Conservation (phyloP, 2,797 vertebrate species). For the Chaetodon trifasciatus region DNA sequence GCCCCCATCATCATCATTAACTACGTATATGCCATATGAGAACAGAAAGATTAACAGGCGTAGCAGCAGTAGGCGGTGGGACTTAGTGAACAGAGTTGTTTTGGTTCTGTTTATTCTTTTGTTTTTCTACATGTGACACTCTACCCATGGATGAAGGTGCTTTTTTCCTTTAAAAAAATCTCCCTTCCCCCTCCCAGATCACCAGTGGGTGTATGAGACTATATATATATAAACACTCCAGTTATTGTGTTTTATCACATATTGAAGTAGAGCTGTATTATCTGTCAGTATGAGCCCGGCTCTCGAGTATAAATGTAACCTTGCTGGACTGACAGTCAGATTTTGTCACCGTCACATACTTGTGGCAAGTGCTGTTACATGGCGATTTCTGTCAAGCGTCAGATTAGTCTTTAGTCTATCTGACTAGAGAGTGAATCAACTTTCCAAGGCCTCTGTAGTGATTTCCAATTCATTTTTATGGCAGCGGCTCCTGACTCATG, state of each 20-base stretch:
- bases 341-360: slow-evolving; percentile 21
- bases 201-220: neutral
- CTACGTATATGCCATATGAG: neutral
- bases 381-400: slow-evolving; percentile 30
- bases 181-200: neutral
- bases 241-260: neutral
- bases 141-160: neutral
- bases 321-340: slow-evolving; percentile 12
- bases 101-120: neutral
- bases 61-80: neutral
- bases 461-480: slow-evolving; percentile 68
- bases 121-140: neutral
- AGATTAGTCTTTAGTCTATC: slow-evolving; percentile 55
- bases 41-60: neutral
- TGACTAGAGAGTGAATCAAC: slow-evolving; percentile 51
- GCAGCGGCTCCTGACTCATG: slow-evolving; percentile 54
- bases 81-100: neutral
- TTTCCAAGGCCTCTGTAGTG: slow-evolving; percentile 48
- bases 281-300: slow-evolving; percentile 13
- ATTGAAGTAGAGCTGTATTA: neutral
- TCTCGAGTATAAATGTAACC: slow-evolving; percentile 22
- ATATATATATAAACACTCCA: neutral
- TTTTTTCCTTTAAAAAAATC: neutral
- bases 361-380: slow-evolving; percentile 26
- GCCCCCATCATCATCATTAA: neutral